Percentiles rank a stretch among this genome's conserved stretches.
phyloP scores from a whole-genome alignment of 2,888 invertebrate species.

The Rhingia campestris region DNA sequence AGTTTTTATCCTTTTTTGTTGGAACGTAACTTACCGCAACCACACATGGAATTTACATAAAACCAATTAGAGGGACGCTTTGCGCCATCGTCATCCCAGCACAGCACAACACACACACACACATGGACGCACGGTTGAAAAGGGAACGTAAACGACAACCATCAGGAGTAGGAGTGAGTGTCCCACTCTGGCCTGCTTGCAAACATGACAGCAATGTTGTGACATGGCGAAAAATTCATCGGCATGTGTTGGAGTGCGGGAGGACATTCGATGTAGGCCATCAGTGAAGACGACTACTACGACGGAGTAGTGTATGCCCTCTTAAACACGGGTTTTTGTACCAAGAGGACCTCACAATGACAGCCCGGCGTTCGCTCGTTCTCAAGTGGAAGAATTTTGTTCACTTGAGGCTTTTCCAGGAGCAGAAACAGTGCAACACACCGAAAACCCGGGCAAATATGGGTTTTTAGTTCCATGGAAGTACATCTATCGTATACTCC shows the following conservation, averaged over 20 bases:
- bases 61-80: slow-evolving; percentile 72
- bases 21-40: slow-evolving; percentile 62
- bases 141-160: slow-evolving; percentile 9
- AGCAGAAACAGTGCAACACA: background rate
- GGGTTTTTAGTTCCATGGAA: slow-evolving; percentile 14
- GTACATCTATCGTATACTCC: slow-evolving; percentile 23
- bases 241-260: slow-evolving; percentile 15
- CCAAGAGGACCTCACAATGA: slow-evolving; percentile 52
- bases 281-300: background rate
- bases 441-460: slow-evolving; percentile 13
- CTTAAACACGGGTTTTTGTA: slow-evolving; percentile 30
- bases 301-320: too few species aligned
- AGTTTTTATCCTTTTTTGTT: slow-evolving; percentile 14
- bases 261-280: background rate
- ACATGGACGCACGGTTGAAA: background rate
- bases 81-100: slow-evolving; percentile 36
- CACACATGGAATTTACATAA: slow-evolving; percentile 73
- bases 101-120: background rate
- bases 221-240: slow-evolving; percentile 65
- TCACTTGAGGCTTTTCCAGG: slow-evolving; percentile 56
- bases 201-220: slow-evolving; percentile 60
- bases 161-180: slow-evolving; percentile 14
- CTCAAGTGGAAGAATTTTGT: slow-evolving; percentile 55
- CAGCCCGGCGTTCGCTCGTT: slow-evolving; percentile 15
- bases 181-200: slow-evolving; percentile 10